Percentiles rank a stretch among this genome's conserved stretches.
These are phyloP conservation scores for Agrotis clavis DNA, from an alignment of 2,888 invertebrate genomes.

Conservation along the genomic window DNA sequence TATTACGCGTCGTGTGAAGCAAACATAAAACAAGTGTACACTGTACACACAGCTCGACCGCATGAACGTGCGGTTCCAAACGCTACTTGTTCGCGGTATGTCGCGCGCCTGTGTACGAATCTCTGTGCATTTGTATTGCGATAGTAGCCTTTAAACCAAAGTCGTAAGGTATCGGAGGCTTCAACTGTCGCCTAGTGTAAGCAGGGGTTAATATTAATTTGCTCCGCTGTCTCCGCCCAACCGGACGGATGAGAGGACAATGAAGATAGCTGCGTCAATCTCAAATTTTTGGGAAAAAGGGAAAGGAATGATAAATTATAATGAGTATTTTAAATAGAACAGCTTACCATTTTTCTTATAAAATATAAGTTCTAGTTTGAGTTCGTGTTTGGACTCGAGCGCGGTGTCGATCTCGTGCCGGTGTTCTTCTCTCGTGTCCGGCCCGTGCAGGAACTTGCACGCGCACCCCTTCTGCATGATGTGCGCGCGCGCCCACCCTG, in stretches of 20 bases:
- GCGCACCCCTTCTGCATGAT: conserved; percentile 99
- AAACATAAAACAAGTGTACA: too few relatives aligned
- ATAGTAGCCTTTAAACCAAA: too few relatives aligned
- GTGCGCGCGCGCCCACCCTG: conserved; percentile 97
- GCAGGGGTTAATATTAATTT: too few relatives aligned
- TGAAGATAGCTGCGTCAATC: not conserved
- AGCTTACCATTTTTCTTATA: conserved; percentile 98
- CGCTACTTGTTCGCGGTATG: too few relatives aligned
- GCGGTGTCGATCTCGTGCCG: conserved; percentile 97
- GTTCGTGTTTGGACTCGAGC: conserved; percentile 96
- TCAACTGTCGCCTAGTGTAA: too few relatives aligned
- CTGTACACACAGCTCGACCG: too few relatives aligned
- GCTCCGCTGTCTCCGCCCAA: too few relatives aligned
- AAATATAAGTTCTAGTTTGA: conserved; percentile 98
- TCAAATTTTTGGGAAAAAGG: not conserved
- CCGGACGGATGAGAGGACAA: not conserved
- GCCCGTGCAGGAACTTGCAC: conserved; percentile 98
- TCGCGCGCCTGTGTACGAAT: too few relatives aligned
- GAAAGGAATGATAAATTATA: not conserved
- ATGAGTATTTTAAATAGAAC: conserved; percentile 33
- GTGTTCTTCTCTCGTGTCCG: conserved; percentile 97
- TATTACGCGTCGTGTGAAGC: too few relatives aligned
- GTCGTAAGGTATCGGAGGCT: too few relatives aligned
- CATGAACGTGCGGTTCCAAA: too few relatives aligned
- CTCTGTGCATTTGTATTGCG: too few relatives aligned